Conservation (phyloP, 2,113 vertebrate genomes). For the Elaphurus davidianus region DNA sequence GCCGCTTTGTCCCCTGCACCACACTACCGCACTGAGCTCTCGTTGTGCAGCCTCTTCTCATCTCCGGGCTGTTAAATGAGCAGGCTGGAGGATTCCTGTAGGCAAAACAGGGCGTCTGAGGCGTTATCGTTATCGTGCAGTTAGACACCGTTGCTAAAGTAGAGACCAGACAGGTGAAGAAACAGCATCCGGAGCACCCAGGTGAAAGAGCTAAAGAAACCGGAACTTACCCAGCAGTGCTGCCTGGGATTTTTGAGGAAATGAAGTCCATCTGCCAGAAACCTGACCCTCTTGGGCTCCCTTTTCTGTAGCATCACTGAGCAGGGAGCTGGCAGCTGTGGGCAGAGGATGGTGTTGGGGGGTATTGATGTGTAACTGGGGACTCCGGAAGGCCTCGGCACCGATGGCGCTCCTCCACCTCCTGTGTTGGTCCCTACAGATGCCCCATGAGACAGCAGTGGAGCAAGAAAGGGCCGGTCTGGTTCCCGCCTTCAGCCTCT, state of each 20-base stretch:
- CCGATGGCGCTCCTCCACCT: not conserved
- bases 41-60: not conserved
- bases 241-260: not conserved
- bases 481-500: not conserved
- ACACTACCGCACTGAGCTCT: not conserved
- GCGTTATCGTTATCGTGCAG: rapidly evolving
- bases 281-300: not conserved
- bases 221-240: not conserved
- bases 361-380: rapidly evolving
- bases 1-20: not conserved
- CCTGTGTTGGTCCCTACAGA: conserved; percentile 69
- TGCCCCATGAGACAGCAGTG: conserved; percentile 83
- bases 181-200: not conserved
- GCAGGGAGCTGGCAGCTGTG: not conserved
- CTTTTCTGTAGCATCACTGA: not conserved
- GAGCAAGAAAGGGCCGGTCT: conserved; percentile 47
- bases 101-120: not conserved
- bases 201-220: not conserved
- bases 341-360: not conserved
- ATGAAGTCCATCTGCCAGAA: not conserved
- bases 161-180: not conserved
- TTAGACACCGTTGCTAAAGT: not conserved
- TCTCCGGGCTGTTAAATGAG: not conserved
- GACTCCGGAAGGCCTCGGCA: not conserved
- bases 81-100: not conserved